Percentiles rank a stretch among this genome's conserved stretches.
phyloP scores from a whole-genome alignment of 92 coral and sea anemone genomes.

The Blastomussa wellsi region DNA sequence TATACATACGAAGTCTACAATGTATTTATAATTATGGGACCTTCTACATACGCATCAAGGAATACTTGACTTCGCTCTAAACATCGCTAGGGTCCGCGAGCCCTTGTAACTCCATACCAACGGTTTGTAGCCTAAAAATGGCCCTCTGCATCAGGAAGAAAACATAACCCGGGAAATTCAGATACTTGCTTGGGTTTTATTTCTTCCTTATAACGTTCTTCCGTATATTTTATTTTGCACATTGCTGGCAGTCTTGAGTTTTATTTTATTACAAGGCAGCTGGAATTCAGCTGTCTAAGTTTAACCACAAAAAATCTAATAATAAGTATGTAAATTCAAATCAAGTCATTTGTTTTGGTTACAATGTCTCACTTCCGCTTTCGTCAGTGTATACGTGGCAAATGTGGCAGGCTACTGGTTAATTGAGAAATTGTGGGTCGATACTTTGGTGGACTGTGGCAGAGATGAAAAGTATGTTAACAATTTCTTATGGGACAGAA shows the following conservation, averaged over 20 bases:
- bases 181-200: not conserved
- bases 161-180: not conserved
- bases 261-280: not conserved
- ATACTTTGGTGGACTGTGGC: not conserved
- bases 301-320: not conserved
- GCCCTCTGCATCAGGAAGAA: too few relatives aligned
- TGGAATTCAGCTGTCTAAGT: not conserved
- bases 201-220: not conserved
- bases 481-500: not conserved
- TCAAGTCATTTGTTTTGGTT: conserved; percentile 13
- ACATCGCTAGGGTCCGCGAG: too few relatives aligned
- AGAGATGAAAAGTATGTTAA: not conserved
- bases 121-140: not conserved
- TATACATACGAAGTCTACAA: not conserved
- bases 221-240: not conserved
- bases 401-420: not conserved
- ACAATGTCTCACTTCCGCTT: not conserved
- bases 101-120: not conserved
- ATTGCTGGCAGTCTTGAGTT: not conserved
- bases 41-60: not conserved
- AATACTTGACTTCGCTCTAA: not conserved
- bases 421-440: not conserved
- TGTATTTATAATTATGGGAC: too few relatives aligned
- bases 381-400: not conserved
- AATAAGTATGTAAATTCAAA: not conserved